phyloP scores from a whole-genome alignment of 2,113 vertebrate species.

The Corythaeola cristata region DNA sequence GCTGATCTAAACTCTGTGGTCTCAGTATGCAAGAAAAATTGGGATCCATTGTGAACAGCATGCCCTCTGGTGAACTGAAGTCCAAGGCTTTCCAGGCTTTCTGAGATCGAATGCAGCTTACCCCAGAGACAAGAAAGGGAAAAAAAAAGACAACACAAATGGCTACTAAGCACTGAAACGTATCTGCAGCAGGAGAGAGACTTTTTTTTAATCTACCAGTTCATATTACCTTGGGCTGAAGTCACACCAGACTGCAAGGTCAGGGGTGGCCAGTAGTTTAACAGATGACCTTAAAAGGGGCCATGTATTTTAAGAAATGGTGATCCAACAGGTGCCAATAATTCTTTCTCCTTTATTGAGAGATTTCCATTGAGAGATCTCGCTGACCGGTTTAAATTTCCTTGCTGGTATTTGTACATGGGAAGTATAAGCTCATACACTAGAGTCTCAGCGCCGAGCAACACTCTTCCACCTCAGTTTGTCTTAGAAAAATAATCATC shows the following conservation, averaged over 20 bases:
- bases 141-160: neutral
- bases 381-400: neutral
- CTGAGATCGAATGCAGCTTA: neutral
- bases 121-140: neutral
- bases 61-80: neutral
- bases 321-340: neutral
- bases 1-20: neutral
- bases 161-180: neutral
- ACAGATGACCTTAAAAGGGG: conserved; percentile 5
- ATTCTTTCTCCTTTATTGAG: neutral
- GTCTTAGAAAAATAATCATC: neutral
- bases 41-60: neutral
- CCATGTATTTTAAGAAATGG: conserved; percentile 43
- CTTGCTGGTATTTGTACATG: fast-evolving
- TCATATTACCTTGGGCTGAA: conserved; percentile 37
- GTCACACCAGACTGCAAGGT: conserved; percentile 16
- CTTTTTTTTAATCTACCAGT: neutral
- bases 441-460: neutral
- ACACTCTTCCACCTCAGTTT: neutral
- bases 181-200: neutral
- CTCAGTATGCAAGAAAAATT: neutral
- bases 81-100: neutral
- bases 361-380: neutral
- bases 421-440: neutral
- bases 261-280: neutral